Evolutionary conservation across 2,797 vertebrate species (phyloP).

Genomic region (Rhynchotus rufescens): DNA sequence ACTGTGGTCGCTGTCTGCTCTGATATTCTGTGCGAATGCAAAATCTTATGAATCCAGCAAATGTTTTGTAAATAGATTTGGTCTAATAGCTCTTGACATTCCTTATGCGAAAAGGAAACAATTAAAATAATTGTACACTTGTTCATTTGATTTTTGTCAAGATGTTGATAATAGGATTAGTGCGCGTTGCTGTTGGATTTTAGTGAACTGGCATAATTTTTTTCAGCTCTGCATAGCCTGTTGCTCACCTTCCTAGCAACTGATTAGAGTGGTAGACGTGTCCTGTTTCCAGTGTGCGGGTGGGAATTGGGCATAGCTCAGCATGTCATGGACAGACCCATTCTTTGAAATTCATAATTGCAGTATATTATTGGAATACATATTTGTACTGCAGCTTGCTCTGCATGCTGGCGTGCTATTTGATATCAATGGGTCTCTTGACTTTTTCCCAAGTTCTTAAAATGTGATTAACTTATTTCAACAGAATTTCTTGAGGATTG

Average conservation of each 20-base stretch:
- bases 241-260: neutral
- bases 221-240: neutral
- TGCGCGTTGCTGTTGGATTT: neutral
- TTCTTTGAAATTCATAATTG: neutral
- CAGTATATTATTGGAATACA: neutral
- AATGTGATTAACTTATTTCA: neutral
- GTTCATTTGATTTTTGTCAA: slow-evolving; percentile 60
- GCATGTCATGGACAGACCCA: neutral
- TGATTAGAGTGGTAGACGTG: neutral
- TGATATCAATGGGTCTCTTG: neutral
- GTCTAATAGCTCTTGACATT: slow-evolving; percentile 42
- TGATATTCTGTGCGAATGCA: neutral
- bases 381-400: neutral
- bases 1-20: accelerated
- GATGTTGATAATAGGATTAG: slow-evolving; percentile 60
- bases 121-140: slow-evolving; percentile 67
- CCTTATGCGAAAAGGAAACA: slow-evolving; percentile 43
- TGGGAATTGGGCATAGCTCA: neutral
- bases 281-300: neutral
- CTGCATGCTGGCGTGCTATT: accelerated
- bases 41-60: neutral
- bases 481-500: neutral
- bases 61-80: slow-evolving; percentile 53
- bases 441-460: neutral
- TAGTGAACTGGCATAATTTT: neutral